Percentiles rank a stretch among this genome's conserved stretches.
Evolutionary conservation across 1,140 invertebrate species (phyloP).

Genomic region (Zaprionus capensis): DNA sequence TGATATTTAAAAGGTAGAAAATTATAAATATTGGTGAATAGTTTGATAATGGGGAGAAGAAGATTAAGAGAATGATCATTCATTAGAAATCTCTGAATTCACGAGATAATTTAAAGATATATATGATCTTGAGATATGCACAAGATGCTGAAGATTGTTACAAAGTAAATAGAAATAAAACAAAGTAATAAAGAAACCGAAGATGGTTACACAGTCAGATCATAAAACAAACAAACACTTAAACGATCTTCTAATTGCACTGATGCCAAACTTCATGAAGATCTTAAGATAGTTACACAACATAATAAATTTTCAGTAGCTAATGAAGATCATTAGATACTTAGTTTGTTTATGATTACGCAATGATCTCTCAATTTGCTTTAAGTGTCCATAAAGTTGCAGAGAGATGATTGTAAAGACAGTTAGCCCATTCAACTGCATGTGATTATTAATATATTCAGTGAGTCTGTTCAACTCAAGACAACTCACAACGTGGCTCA

Average conservation of each 20-base stretch:
- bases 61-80: too few species aligned
- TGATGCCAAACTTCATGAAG: too few species aligned
- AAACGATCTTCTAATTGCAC: too few species aligned
- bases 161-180: too few species aligned
- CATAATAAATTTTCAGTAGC: neutral
- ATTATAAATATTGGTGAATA: neutral
- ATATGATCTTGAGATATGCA: too few species aligned
- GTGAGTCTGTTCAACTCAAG: constrained; percentile 3
- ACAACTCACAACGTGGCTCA: neutral
- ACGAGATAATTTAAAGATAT: too few species aligned
- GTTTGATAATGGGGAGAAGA: neutral
- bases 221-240: too few species aligned
- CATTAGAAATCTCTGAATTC: too few species aligned
- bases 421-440: neutral
- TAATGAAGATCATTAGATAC: neutral
- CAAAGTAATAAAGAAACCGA: too few species aligned
- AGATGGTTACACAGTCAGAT: too few species aligned
- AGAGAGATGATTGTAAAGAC: neutral
- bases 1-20: neutral
- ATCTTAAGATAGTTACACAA: neutral
- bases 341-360: too few species aligned
- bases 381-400: neutral
- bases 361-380: neutral
- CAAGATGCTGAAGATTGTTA: too few species aligned
- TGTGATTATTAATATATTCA: constrained; percentile 1